Conservation (phyloP, 2,797 vertebrate genomes). For the Oophaga sylvatica region DNA sequence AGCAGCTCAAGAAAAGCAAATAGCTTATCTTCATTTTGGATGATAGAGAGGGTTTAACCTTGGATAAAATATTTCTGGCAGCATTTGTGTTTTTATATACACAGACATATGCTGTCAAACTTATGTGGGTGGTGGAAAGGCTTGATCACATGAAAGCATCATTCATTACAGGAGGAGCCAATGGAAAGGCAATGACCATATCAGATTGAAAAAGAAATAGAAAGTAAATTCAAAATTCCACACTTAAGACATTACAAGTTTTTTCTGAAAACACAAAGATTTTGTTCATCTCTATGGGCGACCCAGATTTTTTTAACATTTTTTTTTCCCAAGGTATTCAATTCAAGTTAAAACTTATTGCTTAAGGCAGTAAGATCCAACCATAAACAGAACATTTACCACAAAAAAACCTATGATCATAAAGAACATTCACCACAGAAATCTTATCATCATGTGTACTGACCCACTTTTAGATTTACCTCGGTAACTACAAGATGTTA, state of each 20-base stretch:
- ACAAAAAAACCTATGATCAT: neutral
- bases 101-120: neutral
- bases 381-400: neutral
- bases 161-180: neutral
- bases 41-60: constrained; percentile 5
- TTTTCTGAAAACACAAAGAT: neutral
- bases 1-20: constrained; percentile 29
- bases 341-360: neutral
- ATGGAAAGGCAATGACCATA: neutral
- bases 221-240: constrained; percentile 51
- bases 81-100: constrained; percentile 45
- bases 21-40: constrained; percentile 45
- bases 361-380: neutral
- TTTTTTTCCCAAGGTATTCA: neutral
- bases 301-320: constrained; percentile 20
- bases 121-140: constrained; percentile 45
- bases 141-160: neutral
- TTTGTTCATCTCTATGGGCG: neutral
- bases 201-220: constrained; percentile 30
- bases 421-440: no score
- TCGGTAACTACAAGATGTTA: neutral
- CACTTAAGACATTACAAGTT: constrained; percentile 35
- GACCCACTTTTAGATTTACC: neutral
- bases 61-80: constrained; percentile 41
- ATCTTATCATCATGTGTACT: neutral